Percentiles rank a stretch among this genome's conserved stretches.
Conservation (phyloP, 2,113 vertebrate species). For the Clupea harengus region DNA sequence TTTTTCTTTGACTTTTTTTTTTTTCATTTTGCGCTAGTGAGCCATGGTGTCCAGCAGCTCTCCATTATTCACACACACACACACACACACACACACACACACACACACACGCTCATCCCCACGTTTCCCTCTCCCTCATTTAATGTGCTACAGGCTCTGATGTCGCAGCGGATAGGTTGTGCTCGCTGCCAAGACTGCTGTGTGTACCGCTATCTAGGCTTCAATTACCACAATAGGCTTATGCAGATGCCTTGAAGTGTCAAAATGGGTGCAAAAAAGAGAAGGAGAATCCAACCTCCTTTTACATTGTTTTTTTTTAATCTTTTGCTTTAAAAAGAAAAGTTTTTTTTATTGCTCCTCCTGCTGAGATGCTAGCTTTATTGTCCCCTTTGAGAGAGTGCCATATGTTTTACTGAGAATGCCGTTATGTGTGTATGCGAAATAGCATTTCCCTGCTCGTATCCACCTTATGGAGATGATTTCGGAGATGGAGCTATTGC, state of each 20-base stretch:
- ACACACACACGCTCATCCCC: background rate
- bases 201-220: slow-evolving; percentile 18
- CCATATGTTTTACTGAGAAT: background rate
- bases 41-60: slow-evolving; percentile 14
- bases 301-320: slow-evolving; percentile 1
- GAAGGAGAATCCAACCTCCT: background rate
- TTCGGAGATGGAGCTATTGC: background rate
- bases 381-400: background rate
- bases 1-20: background rate
- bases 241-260: slow-evolving; percentile 23
- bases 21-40: slow-evolving; percentile 16
- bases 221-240: slow-evolving; percentile 27
- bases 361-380: background rate
- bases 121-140: background rate
- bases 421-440: background rate
- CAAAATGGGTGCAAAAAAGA: background rate
- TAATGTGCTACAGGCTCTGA: background rate
- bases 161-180: background rate
- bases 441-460: background rate
- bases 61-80: slow-evolving; percentile 8
- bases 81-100: too few species aligned
- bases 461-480: slow-evolving; percentile 12
- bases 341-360: background rate
- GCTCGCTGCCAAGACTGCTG: background rate
- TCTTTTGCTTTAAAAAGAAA: background rate